phyloP scores from a whole-genome alignment of 2,888 invertebrate species.

The Andrena trimmerana region DNA sequence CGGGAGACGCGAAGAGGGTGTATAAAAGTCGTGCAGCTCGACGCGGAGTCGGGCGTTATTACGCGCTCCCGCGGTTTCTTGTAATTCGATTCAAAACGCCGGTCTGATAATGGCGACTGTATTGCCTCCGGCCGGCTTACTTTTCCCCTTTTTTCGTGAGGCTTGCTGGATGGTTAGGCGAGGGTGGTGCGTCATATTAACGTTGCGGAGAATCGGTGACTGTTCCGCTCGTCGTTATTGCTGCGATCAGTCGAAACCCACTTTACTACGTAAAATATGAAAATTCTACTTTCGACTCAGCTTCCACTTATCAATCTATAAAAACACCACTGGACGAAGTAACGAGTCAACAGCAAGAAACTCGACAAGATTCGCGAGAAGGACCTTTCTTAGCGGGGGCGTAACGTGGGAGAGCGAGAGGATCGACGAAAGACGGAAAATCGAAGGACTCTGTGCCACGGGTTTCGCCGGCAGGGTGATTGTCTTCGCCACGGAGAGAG shows the following conservation, averaged over 20 bases:
- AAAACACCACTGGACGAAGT: slow-evolving; percentile 18
- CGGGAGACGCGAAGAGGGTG: slow-evolving; percentile 62
- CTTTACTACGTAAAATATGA: too few species aligned
- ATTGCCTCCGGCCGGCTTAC: slow-evolving; percentile 17
- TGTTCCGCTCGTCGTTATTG: too few species aligned
- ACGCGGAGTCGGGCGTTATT: slow-evolving; percentile 68
- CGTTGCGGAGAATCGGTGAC: neutral
- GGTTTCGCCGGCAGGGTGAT: slow-evolving; percentile 65
- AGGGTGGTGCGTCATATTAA: neutral
- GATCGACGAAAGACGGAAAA: slow-evolving; percentile 54
- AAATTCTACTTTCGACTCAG: neutral
- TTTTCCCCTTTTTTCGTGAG: neutral
- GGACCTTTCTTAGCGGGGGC: neutral
- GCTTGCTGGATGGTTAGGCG: neutral
- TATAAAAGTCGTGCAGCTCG: slow-evolving; percentile 74
- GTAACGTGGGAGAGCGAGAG: neutral
- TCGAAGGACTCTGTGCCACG: slow-evolving; percentile 57
- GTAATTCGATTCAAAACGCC: slow-evolving; percentile 78
- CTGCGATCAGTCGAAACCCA: too few species aligned
- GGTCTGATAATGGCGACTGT: slow-evolving; percentile 52
- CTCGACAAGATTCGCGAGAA: slow-evolving; percentile 21
- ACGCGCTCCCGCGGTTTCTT: slow-evolving; percentile 70
- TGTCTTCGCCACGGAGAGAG: slow-evolving; percentile 73
- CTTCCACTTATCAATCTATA: slow-evolving; percentile 2
- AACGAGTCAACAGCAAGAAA: slow-evolving; percentile 36